These are phyloP conservation scores for Scalopus aquaticus DNA, from an alignment of 2,113 vertebrate species.

Conservation along the genomic window DNA sequence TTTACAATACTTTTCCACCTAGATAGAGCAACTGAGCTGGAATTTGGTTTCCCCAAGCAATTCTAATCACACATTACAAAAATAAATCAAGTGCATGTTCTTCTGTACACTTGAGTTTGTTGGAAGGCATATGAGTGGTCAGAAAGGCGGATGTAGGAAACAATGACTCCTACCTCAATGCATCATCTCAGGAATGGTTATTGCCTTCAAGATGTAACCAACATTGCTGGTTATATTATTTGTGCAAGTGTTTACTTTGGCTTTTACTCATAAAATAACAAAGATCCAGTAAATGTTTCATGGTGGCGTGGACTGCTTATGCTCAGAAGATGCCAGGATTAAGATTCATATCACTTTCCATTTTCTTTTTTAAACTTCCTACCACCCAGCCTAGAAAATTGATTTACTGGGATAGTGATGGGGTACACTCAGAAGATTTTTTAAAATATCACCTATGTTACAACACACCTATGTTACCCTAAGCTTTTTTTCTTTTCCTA, in stretches of 20 bases:
- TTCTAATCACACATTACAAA: not conserved
- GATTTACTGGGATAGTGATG: not conserved
- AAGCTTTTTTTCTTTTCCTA: not conserved
- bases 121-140: not conserved
- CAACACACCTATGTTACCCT: not conserved
- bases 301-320: not conserved
- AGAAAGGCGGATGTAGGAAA: not conserved
- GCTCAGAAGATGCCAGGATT: not conserved
- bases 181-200: not conserved
- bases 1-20: not conserved
- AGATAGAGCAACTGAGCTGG: not conserved
- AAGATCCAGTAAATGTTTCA: not conserved
- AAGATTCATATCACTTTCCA: not conserved
- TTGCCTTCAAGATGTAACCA: conserved; percentile 22
- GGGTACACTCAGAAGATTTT: not conserved
- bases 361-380: conserved; percentile 12
- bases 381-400: not conserved
- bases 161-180: not conserved
- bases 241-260: conserved; percentile 56
- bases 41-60: not conserved
- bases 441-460: conserved; percentile 21
- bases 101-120: not conserved
- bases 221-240: not conserved
- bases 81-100: not conserved
- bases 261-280: conserved; percentile 45